Evolutionary conservation across 2,797 vertebrate species (phyloP).

Genomic region (Enteromius mattozi): DNA sequence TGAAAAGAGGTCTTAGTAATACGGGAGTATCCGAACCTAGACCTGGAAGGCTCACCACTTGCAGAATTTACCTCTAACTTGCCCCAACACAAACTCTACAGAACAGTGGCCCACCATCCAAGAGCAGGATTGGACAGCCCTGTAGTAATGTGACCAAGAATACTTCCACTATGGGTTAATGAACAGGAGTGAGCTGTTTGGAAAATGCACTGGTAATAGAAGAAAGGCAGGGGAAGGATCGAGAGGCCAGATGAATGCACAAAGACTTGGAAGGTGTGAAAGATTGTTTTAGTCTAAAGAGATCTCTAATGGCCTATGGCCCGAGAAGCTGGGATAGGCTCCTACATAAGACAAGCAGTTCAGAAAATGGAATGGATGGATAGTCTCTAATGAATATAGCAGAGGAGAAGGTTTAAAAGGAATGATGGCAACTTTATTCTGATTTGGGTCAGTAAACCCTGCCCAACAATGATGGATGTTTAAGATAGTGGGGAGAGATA

Average conservation of each 20-base stretch:
- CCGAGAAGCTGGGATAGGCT: background rate
- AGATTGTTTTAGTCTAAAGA: background rate
- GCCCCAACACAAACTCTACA: background rate
- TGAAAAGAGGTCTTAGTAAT: background rate
- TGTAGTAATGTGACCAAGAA: background rate
- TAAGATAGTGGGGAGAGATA: background rate
- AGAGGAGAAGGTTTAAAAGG: too few relatives aligned
- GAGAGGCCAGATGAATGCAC: background rate
- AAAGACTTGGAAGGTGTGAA: background rate
- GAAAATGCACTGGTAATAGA: background rate
- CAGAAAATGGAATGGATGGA: background rate
- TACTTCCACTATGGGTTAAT: background rate
- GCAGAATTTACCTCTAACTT: background rate
- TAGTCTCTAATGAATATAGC: too few relatives aligned
- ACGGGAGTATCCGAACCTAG: background rate
- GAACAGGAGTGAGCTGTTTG: background rate
- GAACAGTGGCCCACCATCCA: background rate
- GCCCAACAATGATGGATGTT: background rate
- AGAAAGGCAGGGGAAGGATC: background rate
- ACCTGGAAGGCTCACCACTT: background rate
- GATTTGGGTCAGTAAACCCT: background rate
- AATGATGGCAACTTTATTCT: background rate
- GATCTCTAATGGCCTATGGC: background rate
- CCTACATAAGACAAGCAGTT: background rate
- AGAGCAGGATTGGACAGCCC: background rate